Evolutionary conservation across 1,140 invertebrate species (phyloP).

Genomic region (Hyposmocoma kahamanoa): DNA sequence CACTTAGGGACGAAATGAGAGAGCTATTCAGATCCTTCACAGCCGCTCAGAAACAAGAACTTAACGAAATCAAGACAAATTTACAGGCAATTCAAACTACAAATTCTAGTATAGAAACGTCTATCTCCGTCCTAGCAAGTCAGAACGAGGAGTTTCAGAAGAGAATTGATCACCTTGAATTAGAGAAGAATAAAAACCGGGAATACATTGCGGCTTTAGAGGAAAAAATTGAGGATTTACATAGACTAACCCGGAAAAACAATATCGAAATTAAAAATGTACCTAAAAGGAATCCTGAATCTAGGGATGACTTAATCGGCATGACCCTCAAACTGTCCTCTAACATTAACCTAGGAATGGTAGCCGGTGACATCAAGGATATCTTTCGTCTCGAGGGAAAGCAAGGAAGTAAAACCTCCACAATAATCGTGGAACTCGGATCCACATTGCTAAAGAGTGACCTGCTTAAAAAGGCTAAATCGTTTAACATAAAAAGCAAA

Average conservation of each 20-base stretch:
- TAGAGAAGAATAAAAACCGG: neutral
- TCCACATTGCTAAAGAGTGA: neutral
- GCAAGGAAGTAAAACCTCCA: neutral
- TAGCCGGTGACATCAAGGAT: neutral
- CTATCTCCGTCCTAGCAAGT: neutral
- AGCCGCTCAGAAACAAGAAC: neutral
- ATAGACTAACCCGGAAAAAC: neutral
- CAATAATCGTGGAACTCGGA: neutral
- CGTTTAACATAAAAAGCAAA: neutral
- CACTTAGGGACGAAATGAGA: neutral
- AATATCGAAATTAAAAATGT: neutral
- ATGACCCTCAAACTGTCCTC: neutral
- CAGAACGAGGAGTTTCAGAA: neutral
- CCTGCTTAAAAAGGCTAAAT: neutral
- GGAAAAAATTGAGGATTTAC: neutral
- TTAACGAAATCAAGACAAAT: neutral
- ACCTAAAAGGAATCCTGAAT: neutral
- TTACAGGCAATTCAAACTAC: neutral
- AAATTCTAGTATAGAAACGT: neutral
- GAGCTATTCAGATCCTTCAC: neutral
- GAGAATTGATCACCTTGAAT: neutral
- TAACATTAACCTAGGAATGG: neutral
- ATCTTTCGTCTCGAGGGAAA: neutral
- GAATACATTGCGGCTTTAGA: neutral
- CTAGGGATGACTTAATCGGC: neutral